Evolutionary conservation across 1,140 invertebrate genomes (phyloP), one percentile per base, ranked within the genome.

Genomic region (Dreissena rostriformis): DNA sequence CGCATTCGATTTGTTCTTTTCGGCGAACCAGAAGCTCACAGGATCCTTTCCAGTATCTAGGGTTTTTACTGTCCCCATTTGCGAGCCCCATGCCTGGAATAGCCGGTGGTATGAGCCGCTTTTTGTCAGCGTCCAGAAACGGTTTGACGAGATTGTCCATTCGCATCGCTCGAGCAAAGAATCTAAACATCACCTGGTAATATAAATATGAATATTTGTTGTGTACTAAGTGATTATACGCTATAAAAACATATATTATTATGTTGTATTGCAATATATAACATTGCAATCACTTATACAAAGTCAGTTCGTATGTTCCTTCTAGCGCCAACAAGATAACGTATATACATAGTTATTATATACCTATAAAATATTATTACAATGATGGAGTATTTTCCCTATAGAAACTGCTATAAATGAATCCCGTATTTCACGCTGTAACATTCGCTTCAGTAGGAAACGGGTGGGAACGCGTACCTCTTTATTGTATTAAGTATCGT

Each of bases 141-240:
- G 90, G 90, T 22, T 81, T 65, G 7, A 91, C 89, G 22, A 92
- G 79, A 70, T 87, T 91, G 55, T 91, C 89, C 92, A 93, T 93
- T 75, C 91, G 92, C 57, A 93, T 77, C 29, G 89, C 81, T 39
- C 89, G 87, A 6, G 91, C 93, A 65, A 93, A 89, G 61, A 90
- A 91, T 61, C 88, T 82, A 68, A 93, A 90, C 84, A 92, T 88
- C 26, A 92, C 86, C 92, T 82, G 51, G 5, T 28, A 53, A n/a
- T 8, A 22, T 24, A 10, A 39, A 8, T 1, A 77, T 52, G 22
- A 24, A 67, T 63, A 2, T 5, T 19, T 19, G n/a, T 63, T 24
- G 2, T 63, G 55, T 12, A 15, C n/a, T 2, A n/a, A 55, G 49
- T 52, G 6, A 63, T 2, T n/a, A 63, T 63, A 63, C 19, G 61